These are phyloP conservation scores for Leptinotarsa rubiginosa DNA, from an alignment of 2,888 invertebrate genomes.

Conservation along the genomic window DNA sequence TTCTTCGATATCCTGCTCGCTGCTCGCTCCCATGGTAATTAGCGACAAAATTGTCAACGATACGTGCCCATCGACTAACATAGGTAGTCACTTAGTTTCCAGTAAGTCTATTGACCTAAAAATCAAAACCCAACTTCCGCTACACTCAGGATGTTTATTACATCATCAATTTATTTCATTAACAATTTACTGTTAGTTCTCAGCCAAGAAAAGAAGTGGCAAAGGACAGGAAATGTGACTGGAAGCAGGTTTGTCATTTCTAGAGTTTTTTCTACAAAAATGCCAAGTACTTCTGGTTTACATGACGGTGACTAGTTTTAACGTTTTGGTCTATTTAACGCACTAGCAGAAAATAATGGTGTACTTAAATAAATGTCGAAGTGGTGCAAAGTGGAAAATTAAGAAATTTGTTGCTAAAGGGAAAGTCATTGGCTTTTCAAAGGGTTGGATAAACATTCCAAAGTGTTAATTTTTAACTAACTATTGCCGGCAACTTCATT, in stretches of 20 bases:
- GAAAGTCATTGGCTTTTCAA: no score
- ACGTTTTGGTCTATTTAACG: conserved; percentile 17
- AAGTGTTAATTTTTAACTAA: no score
- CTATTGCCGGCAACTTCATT: no score
- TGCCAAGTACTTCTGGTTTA: not conserved
- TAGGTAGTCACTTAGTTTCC: conserved; percentile 23
- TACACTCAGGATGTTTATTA: conserved; percentile 27
- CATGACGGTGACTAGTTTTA: conserved; percentile 3
- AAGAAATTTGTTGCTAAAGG: no score
- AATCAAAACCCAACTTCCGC: conserved; percentile 23
- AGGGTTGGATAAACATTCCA: no score
- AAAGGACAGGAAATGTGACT: conserved; percentile 22
- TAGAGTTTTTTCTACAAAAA: conserved; percentile 19
- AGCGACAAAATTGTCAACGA: not conserved
- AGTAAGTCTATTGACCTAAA: conserved; percentile 28
- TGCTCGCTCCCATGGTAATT: not conserved
- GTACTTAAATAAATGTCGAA: not conserved
- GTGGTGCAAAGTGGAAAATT: no score
- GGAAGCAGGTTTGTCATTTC: conserved; percentile 20
- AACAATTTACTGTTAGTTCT: conserved; percentile 25
- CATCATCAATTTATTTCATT: conserved; percentile 29
- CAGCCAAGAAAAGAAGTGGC: conserved; percentile 19
- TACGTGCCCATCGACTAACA: conserved; percentile 16
- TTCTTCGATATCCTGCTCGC: not conserved
- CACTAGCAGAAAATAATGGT: not conserved